Evolutionary conservation across 2,797 vertebrate species (phyloP).

Genomic region (Falco naumanni): DNA sequence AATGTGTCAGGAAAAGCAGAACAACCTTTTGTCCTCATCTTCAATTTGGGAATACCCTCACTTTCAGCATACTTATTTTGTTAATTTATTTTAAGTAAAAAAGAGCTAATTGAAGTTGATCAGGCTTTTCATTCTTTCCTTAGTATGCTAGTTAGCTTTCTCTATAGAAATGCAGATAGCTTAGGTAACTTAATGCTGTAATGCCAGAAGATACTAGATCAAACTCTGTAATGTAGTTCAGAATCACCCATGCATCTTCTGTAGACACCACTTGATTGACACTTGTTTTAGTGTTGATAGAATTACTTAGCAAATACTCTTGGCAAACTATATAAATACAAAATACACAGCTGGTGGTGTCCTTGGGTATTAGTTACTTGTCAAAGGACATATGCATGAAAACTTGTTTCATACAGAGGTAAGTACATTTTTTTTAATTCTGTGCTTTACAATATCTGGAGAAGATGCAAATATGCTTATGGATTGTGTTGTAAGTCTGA

Average conservation of each 20-base stretch:
- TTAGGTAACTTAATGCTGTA: constrained; percentile 43
- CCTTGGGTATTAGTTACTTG: neutral
- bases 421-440: neutral
- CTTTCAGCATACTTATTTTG: neutral
- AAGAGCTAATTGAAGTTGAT: neutral
- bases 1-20: neutral
- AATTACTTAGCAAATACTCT: neutral
- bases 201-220: constrained; percentile 12
- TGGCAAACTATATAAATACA: neutral
- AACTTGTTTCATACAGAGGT: neutral
- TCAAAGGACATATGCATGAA: neutral
- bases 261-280: neutral
- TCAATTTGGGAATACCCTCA: neutral
- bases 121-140: neutral
- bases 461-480: neutral
- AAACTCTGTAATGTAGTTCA: neutral
- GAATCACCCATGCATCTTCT: neutral
- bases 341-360: neutral
- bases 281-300: neutral
- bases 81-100: neutral
- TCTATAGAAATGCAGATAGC: constrained; percentile 11
- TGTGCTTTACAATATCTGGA: neutral
- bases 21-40: neutral
- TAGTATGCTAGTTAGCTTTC: neutral
- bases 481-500: neutral